Evolutionary conservation across 2,113 vertebrate species (phyloP), one percentile per base, ranked within the genome.

Genomic region (Platysternon megacephalum): DNA sequence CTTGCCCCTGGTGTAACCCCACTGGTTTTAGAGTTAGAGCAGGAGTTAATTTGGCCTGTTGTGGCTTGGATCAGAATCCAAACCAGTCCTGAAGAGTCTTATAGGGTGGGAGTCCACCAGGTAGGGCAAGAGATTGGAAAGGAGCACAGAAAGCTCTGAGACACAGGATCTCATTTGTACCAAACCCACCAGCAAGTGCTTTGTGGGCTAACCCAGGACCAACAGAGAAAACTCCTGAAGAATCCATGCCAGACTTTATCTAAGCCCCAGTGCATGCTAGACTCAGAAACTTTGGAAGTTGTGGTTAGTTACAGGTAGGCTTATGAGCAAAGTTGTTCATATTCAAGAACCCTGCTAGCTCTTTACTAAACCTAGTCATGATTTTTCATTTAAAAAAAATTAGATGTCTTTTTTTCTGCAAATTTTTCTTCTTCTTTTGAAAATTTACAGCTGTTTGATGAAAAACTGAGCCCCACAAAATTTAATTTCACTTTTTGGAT

Each of bases 1-100:
- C 22, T 55, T 29, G 28, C 28, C 28, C 22, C 8, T 58, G 49
- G 13, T 80, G 5, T 17, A 61, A 81, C 5, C 84, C 28, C 78
- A 86, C 4, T 61, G 58, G 11, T 8, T 44, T 28, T 22, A 4
- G 0, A 0, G 1, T 4, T 8, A 68, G 42, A 87, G 24, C 42
- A 14, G 74, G 16, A 42, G 68, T 6, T 46, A 35, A 51, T 92
- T 80, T 39, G 82, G 48, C 10, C 29, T 35, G 7, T 16, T 39
- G 82, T 61, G 0, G 1, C 55, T 35, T 21, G 65, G 22, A 88
- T 28, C 21, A n/a, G 35, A n/a, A 68, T 68, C 35, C 52, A 90
- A 95, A 91, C 8, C 0, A 91, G 87, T 24, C 26, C 46, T 49
- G 53, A 28, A 2, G 65, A 22, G 88, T 85, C 52, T 90, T 82